These are phyloP conservation scores for Serranus cabrilla DNA, from an alignment of 2,797 vertebrate genomes.

Conservation along the genomic window DNA sequence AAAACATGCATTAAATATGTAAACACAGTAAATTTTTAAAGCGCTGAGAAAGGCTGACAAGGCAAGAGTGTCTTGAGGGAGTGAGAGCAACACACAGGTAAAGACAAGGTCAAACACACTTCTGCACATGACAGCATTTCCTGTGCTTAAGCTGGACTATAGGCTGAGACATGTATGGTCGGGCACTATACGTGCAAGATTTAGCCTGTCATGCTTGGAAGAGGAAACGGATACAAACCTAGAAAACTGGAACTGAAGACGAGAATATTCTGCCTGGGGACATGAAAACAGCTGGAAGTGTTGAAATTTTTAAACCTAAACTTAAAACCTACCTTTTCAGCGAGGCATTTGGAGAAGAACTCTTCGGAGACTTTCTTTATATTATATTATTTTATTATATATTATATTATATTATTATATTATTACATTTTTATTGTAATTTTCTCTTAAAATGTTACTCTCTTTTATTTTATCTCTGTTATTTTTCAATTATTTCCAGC, in stretches of 20 bases:
- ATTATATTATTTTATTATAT: no score
- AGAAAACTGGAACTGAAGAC: constrained; percentile 2
- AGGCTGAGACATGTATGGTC: neutral
- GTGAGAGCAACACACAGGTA: constrained; percentile 55
- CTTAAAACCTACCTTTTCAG: no score
- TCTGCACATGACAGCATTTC: constrained; percentile 28
- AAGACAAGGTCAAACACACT: constrained; percentile 64
- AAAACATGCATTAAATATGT: constrained; percentile 80
- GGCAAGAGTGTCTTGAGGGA: constrained; percentile 68
- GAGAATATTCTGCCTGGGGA: no score
- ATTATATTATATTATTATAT: no score
- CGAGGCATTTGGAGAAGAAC: no score
- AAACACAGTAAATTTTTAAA: constrained; percentile 82
- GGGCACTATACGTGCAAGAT: constrained; percentile 13
- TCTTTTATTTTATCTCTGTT: no score
- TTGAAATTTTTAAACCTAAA: no score
- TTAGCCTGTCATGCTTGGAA: neutral
- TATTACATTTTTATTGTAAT: no score
- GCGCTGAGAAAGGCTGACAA: constrained; percentile 74
- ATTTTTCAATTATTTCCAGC: no score
- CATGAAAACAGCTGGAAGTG: no score
- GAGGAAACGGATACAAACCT: constrained; percentile 4
- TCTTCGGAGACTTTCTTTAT: no score
- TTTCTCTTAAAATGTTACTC: no score
- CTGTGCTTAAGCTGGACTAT: neutral